Percentiles rank a stretch among this genome's conserved stretches.
phyloP scores from a whole-genome alignment of 2,888 invertebrate species.

The Clitarchus hookeri region DNA sequence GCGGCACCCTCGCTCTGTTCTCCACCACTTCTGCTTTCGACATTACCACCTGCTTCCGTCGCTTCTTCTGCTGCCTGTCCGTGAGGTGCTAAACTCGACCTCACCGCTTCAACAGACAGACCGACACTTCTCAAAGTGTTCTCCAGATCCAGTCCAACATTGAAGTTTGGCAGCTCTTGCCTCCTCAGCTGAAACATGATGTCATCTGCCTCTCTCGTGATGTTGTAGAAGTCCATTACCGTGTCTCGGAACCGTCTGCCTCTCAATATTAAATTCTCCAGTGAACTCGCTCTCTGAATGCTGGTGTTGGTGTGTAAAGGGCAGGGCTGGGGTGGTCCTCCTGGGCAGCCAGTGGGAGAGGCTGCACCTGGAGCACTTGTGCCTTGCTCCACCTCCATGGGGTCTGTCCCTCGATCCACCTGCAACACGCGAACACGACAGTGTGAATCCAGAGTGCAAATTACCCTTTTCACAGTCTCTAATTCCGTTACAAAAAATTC shows the following conservation, averaged over 20 bases:
- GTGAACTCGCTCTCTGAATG: background rate
- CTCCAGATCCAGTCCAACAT: too few species aligned
- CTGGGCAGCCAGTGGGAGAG: background rate
- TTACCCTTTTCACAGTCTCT: too few species aligned
- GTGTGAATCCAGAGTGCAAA: too few species aligned
- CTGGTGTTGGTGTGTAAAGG: background rate
- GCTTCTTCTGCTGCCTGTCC: too few species aligned
- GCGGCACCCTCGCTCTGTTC: too few species aligned
- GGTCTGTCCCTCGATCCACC: conserved; percentile 73
- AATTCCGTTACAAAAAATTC: too few species aligned
- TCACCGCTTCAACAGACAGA: too few species aligned
- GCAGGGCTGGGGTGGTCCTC: background rate
- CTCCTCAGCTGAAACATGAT: background rate
- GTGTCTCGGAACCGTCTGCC: background rate
- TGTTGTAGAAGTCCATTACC: background rate
- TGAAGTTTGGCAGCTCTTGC: background rate
- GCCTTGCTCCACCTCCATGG: conserved; percentile 64
- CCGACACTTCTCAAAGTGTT: too few species aligned
- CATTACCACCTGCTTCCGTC: too few species aligned
- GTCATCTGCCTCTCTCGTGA: background rate
- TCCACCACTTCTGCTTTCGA: too few species aligned
- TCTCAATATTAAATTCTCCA: too few species aligned
- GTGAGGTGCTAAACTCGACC: too few species aligned
- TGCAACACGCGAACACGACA: conserved; percentile 48
- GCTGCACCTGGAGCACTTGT: background rate